Base-by-base conservation (phyloP, 2,113 vertebrate species). In the Cisticola juncidis region DNA sequence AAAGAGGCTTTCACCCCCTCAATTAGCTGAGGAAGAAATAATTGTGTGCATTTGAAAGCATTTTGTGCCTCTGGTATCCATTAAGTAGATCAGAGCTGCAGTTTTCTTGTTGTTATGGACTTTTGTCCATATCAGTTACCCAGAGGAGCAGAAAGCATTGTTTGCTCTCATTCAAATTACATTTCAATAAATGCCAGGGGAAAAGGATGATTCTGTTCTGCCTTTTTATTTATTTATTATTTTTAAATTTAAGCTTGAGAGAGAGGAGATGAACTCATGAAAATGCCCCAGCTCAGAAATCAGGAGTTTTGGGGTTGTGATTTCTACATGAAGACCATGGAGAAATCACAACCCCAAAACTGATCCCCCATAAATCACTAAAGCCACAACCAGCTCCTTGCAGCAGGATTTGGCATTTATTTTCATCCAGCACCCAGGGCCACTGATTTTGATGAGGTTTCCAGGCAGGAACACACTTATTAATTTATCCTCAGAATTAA, bases 1-100 rank as follows among this genome's bases (percentile, higher is more conserved):
- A 95, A 96, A 90, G 92, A 76, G 53, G 90, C 90, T 97, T 97
- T 96, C 54, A 62, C 84, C 51, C 73, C 80, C 47, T 92, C 80
- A 97, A 82, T 91, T 96, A 95, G 76, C 69, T 48, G 62, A 82
- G 57, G 84, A 90, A 60, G 90, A 78, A 70, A 80, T 81, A 81
- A 95, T 94, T 87, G 91, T 26, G 44, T 83, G 83, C 69, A 80
- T 96, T 74, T 87, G 86, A 90, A 88, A 96, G 92, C 88, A 56
- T 92, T 94, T 87, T 80, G 51, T 95, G 82, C 86, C 71, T 92
- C 85, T 92, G 24, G 87, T 77, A 86, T 26, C 68, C 95, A 93
- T 95, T 95, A 95, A 93, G 42, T 36, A 50, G 86, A 94, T 92
- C 86, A 95, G 81, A 89, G 81, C 31, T 88, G 68, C 57, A 86